These are phyloP conservation scores for Cladorhizidae sp. DNA, from an alignment of 37 sponge, comb jelly and placozoan genomes.

Conservation along the genomic window DNA sequence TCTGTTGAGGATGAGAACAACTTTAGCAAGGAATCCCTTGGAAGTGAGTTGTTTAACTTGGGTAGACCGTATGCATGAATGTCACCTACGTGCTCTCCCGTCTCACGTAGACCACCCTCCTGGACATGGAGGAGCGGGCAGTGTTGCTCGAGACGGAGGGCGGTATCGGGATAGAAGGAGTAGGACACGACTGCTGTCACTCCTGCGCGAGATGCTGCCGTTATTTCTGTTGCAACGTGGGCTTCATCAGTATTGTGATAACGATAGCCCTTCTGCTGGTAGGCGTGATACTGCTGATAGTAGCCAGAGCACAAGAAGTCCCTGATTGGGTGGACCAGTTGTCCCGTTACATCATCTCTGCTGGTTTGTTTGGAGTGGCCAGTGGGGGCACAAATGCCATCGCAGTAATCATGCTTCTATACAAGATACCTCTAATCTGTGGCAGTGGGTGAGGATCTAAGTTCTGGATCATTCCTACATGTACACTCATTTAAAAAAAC, in stretches of 20 bases:
- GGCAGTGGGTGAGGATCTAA: slow-evolving; percentile 66
- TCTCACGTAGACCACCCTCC: slow-evolving; percentile 20
- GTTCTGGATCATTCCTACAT: not conserved
- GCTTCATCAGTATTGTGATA: slow-evolving; percentile 30
- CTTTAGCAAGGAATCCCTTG: no score
- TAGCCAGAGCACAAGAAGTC: not conserved
- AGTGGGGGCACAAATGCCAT: slow-evolving; percentile 71
- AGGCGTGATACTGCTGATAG: slow-evolving; percentile 34
- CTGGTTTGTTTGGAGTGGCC: slow-evolving; percentile 73
- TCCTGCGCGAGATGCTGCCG: not conserved
- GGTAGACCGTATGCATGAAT: no score
- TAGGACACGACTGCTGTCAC: not conserved
- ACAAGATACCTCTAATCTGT: slow-evolving; percentile 63
- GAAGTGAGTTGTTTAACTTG: no score
- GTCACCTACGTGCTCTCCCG: not conserved
- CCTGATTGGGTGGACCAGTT: slow-evolving; percentile 12
- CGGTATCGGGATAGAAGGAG: not conserved
- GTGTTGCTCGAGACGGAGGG: slow-evolving; percentile 33
- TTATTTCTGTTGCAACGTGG: slow-evolving; percentile 13
- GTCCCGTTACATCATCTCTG: slow-evolving; percentile 49
- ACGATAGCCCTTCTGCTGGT: slow-evolving; percentile 20
- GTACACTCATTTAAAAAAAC: not conserved
- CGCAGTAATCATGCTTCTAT: slow-evolving; percentile 66
- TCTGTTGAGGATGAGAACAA: no score
- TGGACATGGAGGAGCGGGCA: slow-evolving; percentile 65